Evolutionary conservation across 2,888 invertebrate species (phyloP), one percentile per base, ranked within the genome.

Genomic region (Scaptomyza cyrtandrae): DNA sequence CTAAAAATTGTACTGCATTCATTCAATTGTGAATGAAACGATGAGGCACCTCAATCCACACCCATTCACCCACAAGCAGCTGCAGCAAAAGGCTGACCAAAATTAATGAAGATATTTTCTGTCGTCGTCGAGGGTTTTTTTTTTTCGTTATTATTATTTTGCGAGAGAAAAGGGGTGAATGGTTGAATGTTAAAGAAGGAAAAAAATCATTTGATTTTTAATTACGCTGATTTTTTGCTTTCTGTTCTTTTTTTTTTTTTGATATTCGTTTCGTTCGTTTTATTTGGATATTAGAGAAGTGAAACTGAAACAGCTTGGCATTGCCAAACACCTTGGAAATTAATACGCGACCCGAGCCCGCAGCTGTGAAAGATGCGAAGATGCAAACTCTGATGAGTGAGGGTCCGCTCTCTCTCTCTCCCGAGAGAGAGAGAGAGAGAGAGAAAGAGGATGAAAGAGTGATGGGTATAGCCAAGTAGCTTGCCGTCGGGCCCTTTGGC

Each of bases 101-200:
- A 88, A 86, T 86, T 88, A 86, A 86, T 86, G 86, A 86, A 86
- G 88, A 87, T 86, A 86, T 86, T 85, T 84, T 69, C 80, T 80
- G 73, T 69, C 76, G 67, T 62, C 68, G 71, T 57, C 29, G 39
- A 39, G 39, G 39, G 14, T 39, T 14, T 39, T 39, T 14, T n/a
- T 3, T n/a, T 37, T 2, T 9, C 7, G 7, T 14, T n/a, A 7
- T 14, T 37, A 14, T 14, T n/a, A 7, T 14, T 37, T 6, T 24
- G 24, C 24, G 5, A 37, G 2, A 2, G 37, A 37, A n/a, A 37
- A 13, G 37, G 27, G 52, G 50, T 33, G 10, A 33, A 24, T 55
- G 64, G 19, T 43, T 19, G 16, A 31, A 33, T 48, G 13, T 52
- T 19, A 44, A 19, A 44, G 44, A 45, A 44, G 59, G 59, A 71